These are phyloP conservation scores for Periphyllus acericola DNA, from an alignment of 2,888 invertebrate genomes.

Conservation along the genomic window DNA sequence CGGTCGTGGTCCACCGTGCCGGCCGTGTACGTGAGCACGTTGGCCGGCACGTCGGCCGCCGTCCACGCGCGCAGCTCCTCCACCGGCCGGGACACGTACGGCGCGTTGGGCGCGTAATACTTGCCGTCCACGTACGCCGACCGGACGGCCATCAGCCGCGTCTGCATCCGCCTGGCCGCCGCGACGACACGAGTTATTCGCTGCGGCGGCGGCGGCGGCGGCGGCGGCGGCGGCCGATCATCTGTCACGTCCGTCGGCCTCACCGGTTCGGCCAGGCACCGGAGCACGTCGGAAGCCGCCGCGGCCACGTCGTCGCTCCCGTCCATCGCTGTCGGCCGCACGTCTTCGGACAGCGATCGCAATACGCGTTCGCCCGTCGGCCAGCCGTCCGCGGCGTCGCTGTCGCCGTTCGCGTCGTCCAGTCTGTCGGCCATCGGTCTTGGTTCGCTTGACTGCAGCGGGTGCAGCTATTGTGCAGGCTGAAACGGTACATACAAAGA, in stretches of 20 bases:
- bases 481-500: too few relatives aligned
- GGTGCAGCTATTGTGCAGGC: too few relatives aligned
- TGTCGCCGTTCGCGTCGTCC: too few relatives aligned
- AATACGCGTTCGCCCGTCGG: conserved; percentile 29
- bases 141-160: conserved; percentile 24
- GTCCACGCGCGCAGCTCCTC: conserved; percentile 21
- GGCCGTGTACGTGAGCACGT: conserved; percentile 10
- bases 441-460: background rate
- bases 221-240: background rate
- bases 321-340: background rate
- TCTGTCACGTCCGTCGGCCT: background rate
- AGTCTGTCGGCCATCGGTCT: background rate
- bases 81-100: conserved; percentile 47
- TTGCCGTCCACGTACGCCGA: conserved; percentile 34
- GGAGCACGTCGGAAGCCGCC: background rate
- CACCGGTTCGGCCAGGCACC: conserved; percentile 25
- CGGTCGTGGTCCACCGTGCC: conserved; percentile 35
- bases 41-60: background rate
- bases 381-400: conserved; percentile 5
- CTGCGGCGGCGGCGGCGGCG: background rate
- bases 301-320: background rate
- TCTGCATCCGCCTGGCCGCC: background rate
- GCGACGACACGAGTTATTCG: background rate
- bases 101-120: conserved; percentile 10
- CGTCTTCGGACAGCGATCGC: conserved; percentile 31